Conservation (phyloP, 1,140 invertebrate species). For the Platyura marginata region DNA sequence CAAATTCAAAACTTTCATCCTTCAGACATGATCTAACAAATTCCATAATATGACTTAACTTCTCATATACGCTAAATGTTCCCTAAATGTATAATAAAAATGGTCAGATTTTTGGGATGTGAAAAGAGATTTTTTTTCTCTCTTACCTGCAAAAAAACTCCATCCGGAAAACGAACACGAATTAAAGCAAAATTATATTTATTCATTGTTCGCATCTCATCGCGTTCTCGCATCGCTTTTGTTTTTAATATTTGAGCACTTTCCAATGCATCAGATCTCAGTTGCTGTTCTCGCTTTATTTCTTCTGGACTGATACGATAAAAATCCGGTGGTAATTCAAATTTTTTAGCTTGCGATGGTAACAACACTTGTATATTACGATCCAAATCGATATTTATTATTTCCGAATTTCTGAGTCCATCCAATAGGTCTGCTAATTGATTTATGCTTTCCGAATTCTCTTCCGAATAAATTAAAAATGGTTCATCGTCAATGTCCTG, state of each 20-base stretch:
- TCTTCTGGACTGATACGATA: slow-evolving; percentile 62
- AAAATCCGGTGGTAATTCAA: slow-evolving; percentile 65
- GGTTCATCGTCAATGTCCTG: slow-evolving; percentile 26
- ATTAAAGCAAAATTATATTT: slow-evolving; percentile 76
- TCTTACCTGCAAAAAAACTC: slow-evolving; percentile 59
- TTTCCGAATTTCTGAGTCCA: slow-evolving; percentile 56
- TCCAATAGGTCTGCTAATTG: slow-evolving; percentile 46
- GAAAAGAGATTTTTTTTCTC: slow-evolving; percentile 4
- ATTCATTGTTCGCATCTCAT: slow-evolving; percentile 54
- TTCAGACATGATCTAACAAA: slow-evolving; percentile 56
- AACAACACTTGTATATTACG: slow-evolving; percentile 67
- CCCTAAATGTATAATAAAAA: slow-evolving; percentile 30
- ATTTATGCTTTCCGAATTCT: slow-evolving; percentile 14
- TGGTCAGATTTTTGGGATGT: slow-evolving; percentile 3
- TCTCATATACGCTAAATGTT: slow-evolving; percentile 66
- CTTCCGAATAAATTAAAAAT: slow-evolving; percentile 16
- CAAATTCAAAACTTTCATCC: slow-evolving; percentile 41
- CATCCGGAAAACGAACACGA: slow-evolving; percentile 73
- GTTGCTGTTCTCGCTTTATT: slow-evolving; percentile 64
- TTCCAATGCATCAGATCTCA: slow-evolving; percentile 60
- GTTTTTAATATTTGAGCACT: slow-evolving; percentile 66
- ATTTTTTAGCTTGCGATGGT: slow-evolving; percentile 46
- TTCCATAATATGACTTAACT: slow-evolving; percentile 42
- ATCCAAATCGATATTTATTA: slow-evolving; percentile 66
- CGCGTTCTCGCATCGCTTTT: slow-evolving; percentile 81